A percentile compares a stretch with the other conserved stretches of the same genome.
Conservation (phyloP, 1,140 invertebrate genomes). For the Ceratina japonica region DNA sequence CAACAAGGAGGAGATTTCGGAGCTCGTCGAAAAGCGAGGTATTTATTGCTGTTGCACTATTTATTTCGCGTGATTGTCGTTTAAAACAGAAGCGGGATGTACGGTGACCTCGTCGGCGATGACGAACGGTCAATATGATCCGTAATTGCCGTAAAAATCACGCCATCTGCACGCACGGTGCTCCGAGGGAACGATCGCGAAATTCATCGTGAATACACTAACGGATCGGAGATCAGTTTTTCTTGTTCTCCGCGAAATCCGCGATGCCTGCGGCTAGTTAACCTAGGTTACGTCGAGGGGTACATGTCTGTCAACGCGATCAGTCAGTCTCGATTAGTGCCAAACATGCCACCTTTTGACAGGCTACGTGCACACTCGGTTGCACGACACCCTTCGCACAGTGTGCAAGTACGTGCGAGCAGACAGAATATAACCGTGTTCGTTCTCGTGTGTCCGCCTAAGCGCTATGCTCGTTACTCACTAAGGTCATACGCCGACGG, state of each 20-base stretch:
- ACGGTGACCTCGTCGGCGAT: neutral
- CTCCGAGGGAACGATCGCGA: slow-evolving; percentile 42
- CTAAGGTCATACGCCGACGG: slow-evolving; percentile 74
- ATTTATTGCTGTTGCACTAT: slow-evolving; percentile 63
- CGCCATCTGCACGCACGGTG: slow-evolving; percentile 67
- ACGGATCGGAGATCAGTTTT: slow-evolving; percentile 33
- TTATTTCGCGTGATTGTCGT: slow-evolving; percentile 37
- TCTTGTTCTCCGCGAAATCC: slow-evolving; percentile 11
- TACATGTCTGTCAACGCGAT: slow-evolving; percentile 38
- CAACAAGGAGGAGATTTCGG: slow-evolving; percentile 81
- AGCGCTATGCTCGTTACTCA: slow-evolving; percentile 69
- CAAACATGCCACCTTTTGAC: slow-evolving; percentile 52
- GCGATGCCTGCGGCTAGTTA: slow-evolving; percentile 14
- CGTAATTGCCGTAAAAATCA: slow-evolving; percentile 60
- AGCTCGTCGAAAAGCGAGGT: slow-evolving; percentile 81
- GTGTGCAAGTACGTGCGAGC: slow-evolving; percentile 29
- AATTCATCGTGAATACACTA: slow-evolving; percentile 35
- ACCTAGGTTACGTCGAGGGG: slow-evolving; percentile 13
- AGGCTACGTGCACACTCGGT: slow-evolving; percentile 50
- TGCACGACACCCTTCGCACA: slow-evolving; percentile 37
- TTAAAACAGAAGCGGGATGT: neutral
- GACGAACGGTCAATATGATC: slow-evolving; percentile 28
- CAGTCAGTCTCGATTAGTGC: slow-evolving; percentile 21
- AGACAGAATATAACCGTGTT: slow-evolving; percentile 37
- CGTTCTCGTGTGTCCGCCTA: slow-evolving; percentile 43